Evolutionary conservation across 2,888 invertebrate species (phyloP).

Genomic region (Chesias legatella): DNA sequence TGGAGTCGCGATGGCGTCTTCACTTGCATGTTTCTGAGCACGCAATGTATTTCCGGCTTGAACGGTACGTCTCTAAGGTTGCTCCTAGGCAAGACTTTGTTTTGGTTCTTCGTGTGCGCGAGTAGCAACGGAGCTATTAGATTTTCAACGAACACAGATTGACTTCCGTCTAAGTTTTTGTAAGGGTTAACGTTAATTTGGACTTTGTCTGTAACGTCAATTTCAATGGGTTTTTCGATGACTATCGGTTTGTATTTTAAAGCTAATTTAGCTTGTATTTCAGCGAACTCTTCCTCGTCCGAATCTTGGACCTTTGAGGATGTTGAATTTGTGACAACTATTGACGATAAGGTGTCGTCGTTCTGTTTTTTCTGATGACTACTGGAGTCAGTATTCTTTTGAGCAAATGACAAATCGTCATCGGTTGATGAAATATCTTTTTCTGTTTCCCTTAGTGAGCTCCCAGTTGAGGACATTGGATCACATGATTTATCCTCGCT

Average conservation of each 20-base stretch:
- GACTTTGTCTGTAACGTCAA: constrained; percentile 6
- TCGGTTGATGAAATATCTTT: too few relatives aligned
- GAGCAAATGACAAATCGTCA: too few relatives aligned
- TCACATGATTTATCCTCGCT: too few relatives aligned
- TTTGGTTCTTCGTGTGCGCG: constrained; percentile 63
- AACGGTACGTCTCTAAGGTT: constrained; percentile 56
- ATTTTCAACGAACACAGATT: constrained; percentile 68
- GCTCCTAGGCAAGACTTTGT: constrained; percentile 47
- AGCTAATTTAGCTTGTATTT: constrained; percentile 4
- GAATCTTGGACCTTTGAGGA: constrained; percentile 3
- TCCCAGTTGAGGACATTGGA: too few relatives aligned
- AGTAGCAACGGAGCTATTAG: constrained; percentile 59
- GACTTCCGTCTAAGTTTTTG: constrained; percentile 53
- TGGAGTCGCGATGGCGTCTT: constrained; percentile 80
- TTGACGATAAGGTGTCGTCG: neutral
- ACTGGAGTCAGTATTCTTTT: too few relatives aligned
- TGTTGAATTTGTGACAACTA: neutral
- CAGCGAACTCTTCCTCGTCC: constrained; percentile 10
- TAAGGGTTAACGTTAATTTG: constrained; percentile 59
- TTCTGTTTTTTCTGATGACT: neutral
- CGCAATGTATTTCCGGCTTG: constrained; percentile 46
- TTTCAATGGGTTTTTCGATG: neutral
- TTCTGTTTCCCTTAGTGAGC: too few relatives aligned
- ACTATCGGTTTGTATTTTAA: neutral
- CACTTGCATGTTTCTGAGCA: constrained; percentile 53